phyloP scores from a whole-genome alignment of 2,888 invertebrate genomes.

The Dysmachus trigonus region DNA sequence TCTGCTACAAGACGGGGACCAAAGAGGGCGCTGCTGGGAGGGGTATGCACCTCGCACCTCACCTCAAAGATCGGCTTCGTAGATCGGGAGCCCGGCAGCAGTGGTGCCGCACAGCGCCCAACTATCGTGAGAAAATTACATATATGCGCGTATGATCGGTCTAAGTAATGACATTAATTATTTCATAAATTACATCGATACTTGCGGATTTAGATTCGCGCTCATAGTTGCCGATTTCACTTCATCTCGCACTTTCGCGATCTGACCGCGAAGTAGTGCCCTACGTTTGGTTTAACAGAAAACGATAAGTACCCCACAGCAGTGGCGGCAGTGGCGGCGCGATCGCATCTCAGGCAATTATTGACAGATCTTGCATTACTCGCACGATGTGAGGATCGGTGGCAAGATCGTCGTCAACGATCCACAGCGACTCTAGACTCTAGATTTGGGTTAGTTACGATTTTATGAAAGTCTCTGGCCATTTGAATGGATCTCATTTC shows the following conservation, averaged over 20 bases:
- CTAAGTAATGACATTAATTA: slow-evolving; percentile 50
- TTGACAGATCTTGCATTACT: slow-evolving; percentile 24
- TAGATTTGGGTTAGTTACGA: slow-evolving; percentile 37
- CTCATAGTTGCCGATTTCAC: slow-evolving; percentile 12
- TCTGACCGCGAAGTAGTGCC: neutral
- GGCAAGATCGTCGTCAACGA: neutral
- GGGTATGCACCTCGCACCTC: neutral
- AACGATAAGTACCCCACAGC: neutral
- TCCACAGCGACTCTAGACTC: neutral
- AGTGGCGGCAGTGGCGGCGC: too few relatives aligned
- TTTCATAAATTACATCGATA: slow-evolving; percentile 41
- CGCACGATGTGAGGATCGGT: neutral
- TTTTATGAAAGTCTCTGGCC: slow-evolving; percentile 3
- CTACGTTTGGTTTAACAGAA: neutral
- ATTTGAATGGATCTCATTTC: slow-evolving; percentile 13
- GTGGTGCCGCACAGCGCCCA: neutral
- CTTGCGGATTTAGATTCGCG: slow-evolving; percentile 7
- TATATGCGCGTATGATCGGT: slow-evolving; percentile 45
- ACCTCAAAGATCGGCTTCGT: neutral
- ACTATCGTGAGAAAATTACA: slow-evolving; percentile 50
- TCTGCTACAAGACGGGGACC: neutral
- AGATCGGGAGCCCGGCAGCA: neutral
- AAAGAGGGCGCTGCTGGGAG: neutral
- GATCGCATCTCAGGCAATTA: slow-evolving; percentile 38
- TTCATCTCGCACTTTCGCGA: slow-evolving; percentile 6